A percentile compares a stretch with the other conserved stretches of the same genome.
These are phyloP conservation scores for Pygocentrus nattereri DNA, from an alignment of 2,797 vertebrate genomes.

Conservation along the genomic window DNA sequence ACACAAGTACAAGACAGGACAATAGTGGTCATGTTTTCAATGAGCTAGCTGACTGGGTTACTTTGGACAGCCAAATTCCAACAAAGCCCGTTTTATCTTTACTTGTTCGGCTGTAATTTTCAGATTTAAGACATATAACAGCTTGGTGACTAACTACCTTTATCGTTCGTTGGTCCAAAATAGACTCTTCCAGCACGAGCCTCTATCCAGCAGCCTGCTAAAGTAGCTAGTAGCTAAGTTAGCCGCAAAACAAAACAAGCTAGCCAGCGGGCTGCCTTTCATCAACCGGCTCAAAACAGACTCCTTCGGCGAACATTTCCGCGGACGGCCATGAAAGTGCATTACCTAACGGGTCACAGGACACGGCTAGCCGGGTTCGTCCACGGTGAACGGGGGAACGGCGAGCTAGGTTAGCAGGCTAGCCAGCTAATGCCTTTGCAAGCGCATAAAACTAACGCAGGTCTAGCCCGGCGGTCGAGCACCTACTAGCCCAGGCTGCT, in stretches of 20 bases:
- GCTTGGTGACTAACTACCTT: background rate
- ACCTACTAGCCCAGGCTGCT: slow-evolving; percentile 33
- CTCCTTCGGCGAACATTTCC: background rate
- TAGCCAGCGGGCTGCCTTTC: slow-evolving; percentile 17
- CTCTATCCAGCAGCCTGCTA: slow-evolving; percentile 26
- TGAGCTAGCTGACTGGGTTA: background rate
- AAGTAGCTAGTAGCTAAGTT: slow-evolving; percentile 38
- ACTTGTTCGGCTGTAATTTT: too few species aligned
- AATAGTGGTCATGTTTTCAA: background rate
- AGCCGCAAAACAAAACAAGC: slow-evolving; percentile 45
- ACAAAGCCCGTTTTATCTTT: background rate
- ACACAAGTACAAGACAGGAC: background rate
- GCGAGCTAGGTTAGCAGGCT: background rate
- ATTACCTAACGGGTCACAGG: background rate
- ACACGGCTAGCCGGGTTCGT: background rate
- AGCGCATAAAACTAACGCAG: slow-evolving; percentile 6
- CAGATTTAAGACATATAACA: background rate
- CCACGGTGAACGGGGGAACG: background rate
- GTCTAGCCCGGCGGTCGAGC: slow-evolving; percentile 15
- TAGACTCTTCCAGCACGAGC: background rate
- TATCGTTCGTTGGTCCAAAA: background rate
- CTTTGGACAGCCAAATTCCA: background rate
- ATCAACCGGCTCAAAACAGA: background rate
- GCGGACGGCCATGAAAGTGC: background rate
- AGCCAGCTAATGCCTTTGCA: background rate